Conservation (phyloP, 1,140 invertebrate genomes). For the Musca vetustissima region DNA sequence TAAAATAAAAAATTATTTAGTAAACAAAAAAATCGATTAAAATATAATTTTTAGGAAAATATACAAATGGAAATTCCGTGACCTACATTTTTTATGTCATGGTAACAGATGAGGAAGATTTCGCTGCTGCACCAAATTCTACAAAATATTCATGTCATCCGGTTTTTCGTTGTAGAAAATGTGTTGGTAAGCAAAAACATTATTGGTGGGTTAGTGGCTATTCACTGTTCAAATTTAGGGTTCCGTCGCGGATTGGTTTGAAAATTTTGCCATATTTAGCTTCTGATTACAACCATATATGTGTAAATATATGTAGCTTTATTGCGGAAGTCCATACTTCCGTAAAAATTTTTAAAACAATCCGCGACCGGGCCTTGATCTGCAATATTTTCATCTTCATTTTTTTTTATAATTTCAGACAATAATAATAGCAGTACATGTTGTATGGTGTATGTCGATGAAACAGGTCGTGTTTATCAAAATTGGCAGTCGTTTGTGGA, state of each 20-base stretch:
- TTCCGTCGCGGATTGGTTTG: too few species aligned
- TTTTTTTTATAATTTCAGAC: not conserved
- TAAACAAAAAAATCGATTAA: too few species aligned
- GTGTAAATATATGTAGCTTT: too few species aligned
- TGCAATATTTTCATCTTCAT: too few species aligned
- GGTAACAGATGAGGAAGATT: slow-evolving; percentile 36
- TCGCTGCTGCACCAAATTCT: slow-evolving; percentile 32
- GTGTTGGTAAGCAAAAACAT: slow-evolving; percentile 32
- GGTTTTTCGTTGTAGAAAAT: slow-evolving; percentile 44
- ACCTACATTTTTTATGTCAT: slow-evolving; percentile 48
- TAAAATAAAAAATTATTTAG: too few species aligned
- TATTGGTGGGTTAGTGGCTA: too few species aligned
- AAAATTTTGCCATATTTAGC: too few species aligned
- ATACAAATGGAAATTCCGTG: slow-evolving; percentile 41
- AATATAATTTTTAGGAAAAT: slow-evolving; percentile 38
- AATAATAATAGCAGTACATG: slow-evolving; percentile 34
- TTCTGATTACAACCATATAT: too few species aligned
- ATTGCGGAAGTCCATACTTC: too few species aligned
- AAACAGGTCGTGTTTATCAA: slow-evolving; percentile 41
- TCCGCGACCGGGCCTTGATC: too few species aligned
- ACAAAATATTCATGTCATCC: slow-evolving; percentile 43
- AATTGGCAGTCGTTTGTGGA: slow-evolving; percentile 41
- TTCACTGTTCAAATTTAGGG: too few species aligned
- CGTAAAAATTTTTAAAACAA: too few species aligned
- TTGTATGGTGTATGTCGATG: slow-evolving; percentile 50